Percentiles rank a stretch among this genome's conserved stretches.
These are phyloP conservation scores for Aphidoletes aphidimyza DNA, from an alignment of 2,888 invertebrate species.

Conservation along the genomic window DNA sequence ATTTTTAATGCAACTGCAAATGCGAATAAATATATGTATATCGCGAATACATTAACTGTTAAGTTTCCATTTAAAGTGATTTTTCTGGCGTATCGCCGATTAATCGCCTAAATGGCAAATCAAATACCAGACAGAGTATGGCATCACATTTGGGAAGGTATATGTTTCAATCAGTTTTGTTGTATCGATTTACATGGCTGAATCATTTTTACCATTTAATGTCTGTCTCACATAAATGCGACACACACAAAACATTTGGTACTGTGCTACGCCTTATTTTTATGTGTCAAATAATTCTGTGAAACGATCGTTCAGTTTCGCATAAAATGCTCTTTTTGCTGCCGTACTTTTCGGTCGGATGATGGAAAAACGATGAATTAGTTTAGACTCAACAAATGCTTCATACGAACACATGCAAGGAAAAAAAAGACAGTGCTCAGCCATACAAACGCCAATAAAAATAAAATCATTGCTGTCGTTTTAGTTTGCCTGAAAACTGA, in stretches of 20 bases:
- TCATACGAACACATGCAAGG: no score
- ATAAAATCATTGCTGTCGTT: neutral
- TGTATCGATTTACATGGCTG: neutral
- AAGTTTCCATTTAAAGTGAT: slow-evolving; percentile 46
- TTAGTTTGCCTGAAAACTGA: slow-evolving; percentile 12
- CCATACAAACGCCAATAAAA: no score
- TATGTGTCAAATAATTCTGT: slow-evolving; percentile 16
- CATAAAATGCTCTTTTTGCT: slow-evolving; percentile 2
- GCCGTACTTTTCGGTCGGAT: no score
- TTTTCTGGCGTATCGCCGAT: slow-evolving; percentile 13
- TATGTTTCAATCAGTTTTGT: slow-evolving; percentile 29
- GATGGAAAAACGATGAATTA: no score
- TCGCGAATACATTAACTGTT: slow-evolving; percentile 35
- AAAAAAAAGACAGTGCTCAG: neutral
- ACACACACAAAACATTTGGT: no score
- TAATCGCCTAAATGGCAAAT: neutral
- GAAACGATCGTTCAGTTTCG: neutral
- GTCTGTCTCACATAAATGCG: neutral
- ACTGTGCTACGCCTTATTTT: neutral
- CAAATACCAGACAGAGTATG: slow-evolving; percentile 22
- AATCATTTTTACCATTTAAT: neutral
- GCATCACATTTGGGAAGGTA: slow-evolving; percentile 38
- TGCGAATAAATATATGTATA: no score
- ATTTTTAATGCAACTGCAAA: neutral
- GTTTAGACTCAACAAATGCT: no score